Evolutionary conservation across 2,113 vertebrate genomes (phyloP).

Genomic region (Gobio gobio): DNA sequence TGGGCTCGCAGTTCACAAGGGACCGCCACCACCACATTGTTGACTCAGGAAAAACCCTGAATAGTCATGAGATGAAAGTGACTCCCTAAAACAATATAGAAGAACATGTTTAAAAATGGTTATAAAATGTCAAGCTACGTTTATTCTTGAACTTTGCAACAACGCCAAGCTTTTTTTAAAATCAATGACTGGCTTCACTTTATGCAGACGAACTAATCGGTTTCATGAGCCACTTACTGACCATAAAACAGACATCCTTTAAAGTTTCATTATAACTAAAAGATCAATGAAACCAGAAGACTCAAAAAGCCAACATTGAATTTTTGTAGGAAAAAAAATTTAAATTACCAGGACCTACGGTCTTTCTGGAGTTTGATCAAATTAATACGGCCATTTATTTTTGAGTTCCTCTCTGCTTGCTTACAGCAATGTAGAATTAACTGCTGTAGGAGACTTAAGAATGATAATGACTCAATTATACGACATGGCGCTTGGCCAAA

Average conservation of each 20-base stretch:
- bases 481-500: slow-evolving; percentile 40
- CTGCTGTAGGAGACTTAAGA: slow-evolving; percentile 51
- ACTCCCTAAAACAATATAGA: background rate
- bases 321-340: slow-evolving; percentile 36
- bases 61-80: background rate
- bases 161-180: background rate
- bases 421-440: slow-evolving; percentile 51
- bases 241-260: slow-evolving; percentile 51
- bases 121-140: background rate
- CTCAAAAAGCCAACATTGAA: slow-evolving; percentile 36
- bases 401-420: slow-evolving; percentile 52
- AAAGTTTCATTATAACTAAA: slow-evolving; percentile 53
- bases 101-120: background rate
- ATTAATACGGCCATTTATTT: slow-evolving; percentile 54
- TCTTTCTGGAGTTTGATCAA: slow-evolving; percentile 47
- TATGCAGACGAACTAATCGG: slow-evolving; percentile 36
- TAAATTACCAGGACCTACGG: slow-evolving; percentile 36
- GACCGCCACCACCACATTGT: too few relatives aligned
- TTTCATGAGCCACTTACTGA: slow-evolving; percentile 47
- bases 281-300: slow-evolving; percentile 46
- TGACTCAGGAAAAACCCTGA: too few relatives aligned
- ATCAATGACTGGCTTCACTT: slow-evolving; percentile 38
- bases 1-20: too few relatives aligned
- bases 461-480: slow-evolving; percentile 58
- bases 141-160: slow-evolving; percentile 2